phyloP scores from a whole-genome alignment of 1,140 invertebrate species.

The Drosophila repletoides region DNA sequence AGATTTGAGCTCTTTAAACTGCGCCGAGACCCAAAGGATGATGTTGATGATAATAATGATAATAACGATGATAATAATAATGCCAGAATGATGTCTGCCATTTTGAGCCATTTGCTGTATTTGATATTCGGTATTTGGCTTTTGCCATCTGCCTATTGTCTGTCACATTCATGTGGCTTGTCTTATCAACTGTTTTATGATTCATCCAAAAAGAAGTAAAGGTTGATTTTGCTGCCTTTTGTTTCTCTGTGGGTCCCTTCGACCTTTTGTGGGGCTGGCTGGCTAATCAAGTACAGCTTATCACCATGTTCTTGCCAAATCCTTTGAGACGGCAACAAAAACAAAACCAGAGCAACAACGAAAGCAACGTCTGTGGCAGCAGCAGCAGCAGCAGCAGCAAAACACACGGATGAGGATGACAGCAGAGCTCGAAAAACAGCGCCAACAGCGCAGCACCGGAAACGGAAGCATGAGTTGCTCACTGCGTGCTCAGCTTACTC shows the following conservation, averaged over 20 bases:
- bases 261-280: conserved; percentile 46
- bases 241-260: conserved; percentile 14
- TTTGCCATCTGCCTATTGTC: conserved; percentile 1
- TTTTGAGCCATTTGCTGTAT: too few species aligned
- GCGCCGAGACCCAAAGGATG: conserved; percentile 12
- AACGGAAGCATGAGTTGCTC: conserved; percentile 37
- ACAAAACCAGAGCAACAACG: conserved; percentile 1
- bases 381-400: too few species aligned
- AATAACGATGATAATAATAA: too few species aligned
- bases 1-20: not conserved
- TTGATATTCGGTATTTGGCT: not conserved
- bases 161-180: conserved; percentile 21
- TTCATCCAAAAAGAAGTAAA: conserved; percentile 13
- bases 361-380: too few species aligned
- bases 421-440: conserved; percentile 18
- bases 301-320: conserved; percentile 56
- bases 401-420: too few species aligned
- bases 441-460: too few species aligned
- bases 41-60: too few species aligned
- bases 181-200: conserved; percentile 67
- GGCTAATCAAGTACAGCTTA: conserved; percentile 67
- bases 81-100: too few species aligned
- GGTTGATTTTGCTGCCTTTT: conserved; percentile 2
- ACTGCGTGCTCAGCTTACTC: conserved; percentile 56
- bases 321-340: conserved; percentile 36